Base-by-base conservation (phyloP, 2,888 invertebrate genomes). In the Leptinotarsa haldemani region DNA sequence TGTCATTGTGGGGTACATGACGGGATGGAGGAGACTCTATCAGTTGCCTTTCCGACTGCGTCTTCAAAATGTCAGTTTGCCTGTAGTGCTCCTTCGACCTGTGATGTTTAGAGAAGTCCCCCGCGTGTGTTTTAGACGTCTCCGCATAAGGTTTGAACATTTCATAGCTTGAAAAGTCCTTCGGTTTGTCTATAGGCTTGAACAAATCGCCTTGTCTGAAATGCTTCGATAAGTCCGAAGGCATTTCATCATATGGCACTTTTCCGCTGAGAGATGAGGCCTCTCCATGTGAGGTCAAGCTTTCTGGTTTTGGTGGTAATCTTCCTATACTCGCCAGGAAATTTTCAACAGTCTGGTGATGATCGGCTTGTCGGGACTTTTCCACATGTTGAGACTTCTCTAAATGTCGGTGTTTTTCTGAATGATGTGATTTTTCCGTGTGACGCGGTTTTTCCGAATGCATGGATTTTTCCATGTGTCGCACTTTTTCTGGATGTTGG, bases 101-200 rank as follows among this genome's bases (percentile, higher is more conserved):
- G 30, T 65, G 47, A 25, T 25, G 61, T 61, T 61, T 61, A 9
- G 25, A 9, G 40, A 61, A 61, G 40, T 61, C 61, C 30, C 61
- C 40, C 18, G 40, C 4, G n/a, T 61, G 61, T 9, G 61, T n/a
- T 16, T 25, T 74, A 1, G 70, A 56, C n/a, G 70, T 71, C 15
- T 74, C 74, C 47, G 74, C 68, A 20, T 74, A 74, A 2, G 74
- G 71, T 53, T 75, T 75, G 46, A 75, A 75, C 71, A 75, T 72
- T 56, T 75, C 70, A 22, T 70, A 74, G 40, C 70, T 74, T 20
- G 74, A 74, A 7, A 70, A 50, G 47, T 74, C 74, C 3, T 30
- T 53, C 30, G 65, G 50, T 50, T 65, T 71, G 16, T 71, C 71
- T 7, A 58, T 30, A 4, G 25, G 46, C 50, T 63, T 74, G 12